Conservation (phyloP, 1,140 invertebrate species). For the Leptinotarsa texana region DNA sequence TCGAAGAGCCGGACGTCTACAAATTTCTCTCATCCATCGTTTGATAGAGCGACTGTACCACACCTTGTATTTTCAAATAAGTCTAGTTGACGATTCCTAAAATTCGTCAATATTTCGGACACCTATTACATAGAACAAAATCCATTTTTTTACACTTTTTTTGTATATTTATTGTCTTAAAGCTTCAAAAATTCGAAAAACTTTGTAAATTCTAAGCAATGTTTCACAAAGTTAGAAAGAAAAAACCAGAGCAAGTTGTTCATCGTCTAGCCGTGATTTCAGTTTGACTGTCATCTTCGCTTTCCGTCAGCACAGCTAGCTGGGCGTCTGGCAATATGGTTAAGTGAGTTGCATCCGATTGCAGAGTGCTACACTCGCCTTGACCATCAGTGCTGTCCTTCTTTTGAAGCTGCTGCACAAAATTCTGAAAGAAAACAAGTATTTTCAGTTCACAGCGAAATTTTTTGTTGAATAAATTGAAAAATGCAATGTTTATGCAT, state of each 20-base stretch:
- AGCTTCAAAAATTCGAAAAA: slow-evolving; percentile 23
- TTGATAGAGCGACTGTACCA: neutral
- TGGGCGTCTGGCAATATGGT: slow-evolving; percentile 65
- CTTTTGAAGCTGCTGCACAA: slow-evolving; percentile 78
- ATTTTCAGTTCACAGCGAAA: neutral
- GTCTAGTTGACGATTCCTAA: slow-evolving; percentile 4
- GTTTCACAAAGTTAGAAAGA: neutral
- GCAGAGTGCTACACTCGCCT: slow-evolving; percentile 73
- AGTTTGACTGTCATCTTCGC: slow-evolving; percentile 56
- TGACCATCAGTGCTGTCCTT: slow-evolving; percentile 60
- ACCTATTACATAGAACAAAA: slow-evolving; percentile 23
- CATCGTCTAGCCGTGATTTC: slow-evolving; percentile 41
- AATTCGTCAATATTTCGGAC: slow-evolving; percentile 4
- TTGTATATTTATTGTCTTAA: slow-evolving; percentile 23
- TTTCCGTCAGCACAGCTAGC: slow-evolving; percentile 56
- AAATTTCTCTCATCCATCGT: neutral
- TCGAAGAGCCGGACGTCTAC: neutral
- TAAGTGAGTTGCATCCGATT: slow-evolving; percentile 73
- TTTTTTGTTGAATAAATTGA: too few relatives aligned
- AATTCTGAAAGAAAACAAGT: slow-evolving; percentile 63
- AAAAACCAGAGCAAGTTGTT: slow-evolving; percentile 20
- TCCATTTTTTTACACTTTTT: slow-evolving; percentile 6
- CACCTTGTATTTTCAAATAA: slow-evolving; percentile 6
- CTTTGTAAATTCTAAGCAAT: neutral
- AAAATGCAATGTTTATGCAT: too few relatives aligned